phyloP scores from a whole-genome alignment of 2,113 vertebrate genomes.

The Puma concolor region DNA sequence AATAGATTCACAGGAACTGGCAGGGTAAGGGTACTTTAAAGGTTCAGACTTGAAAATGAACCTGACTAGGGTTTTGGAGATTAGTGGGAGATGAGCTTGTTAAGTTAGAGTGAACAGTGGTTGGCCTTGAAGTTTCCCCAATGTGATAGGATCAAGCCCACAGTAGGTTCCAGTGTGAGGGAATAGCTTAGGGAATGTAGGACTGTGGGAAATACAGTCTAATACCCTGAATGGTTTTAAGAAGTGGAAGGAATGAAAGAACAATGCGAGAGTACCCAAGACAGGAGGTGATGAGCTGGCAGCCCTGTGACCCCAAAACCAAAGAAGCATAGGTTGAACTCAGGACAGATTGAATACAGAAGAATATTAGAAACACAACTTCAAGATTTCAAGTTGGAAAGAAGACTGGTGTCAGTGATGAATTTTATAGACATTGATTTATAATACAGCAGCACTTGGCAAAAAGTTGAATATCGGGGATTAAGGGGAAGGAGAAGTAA shows the following conservation, averaged over 20 bases:
- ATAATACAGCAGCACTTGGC: background rate
- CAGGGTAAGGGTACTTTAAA: background rate
- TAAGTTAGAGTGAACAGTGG: background rate
- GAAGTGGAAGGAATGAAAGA: background rate
- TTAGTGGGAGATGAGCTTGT: background rate
- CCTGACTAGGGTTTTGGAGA: background rate
- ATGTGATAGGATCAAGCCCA: background rate
- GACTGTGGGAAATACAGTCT: background rate
- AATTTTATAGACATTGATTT: background rate
- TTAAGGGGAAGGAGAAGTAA: background rate
- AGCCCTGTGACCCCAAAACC: background rate
- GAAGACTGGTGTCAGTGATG: background rate
- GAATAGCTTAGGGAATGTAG: background rate
- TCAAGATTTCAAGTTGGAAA: background rate
- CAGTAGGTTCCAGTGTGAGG: background rate
- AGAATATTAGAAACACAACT: background rate
- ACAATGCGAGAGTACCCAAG: background rate
- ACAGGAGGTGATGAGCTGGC: background rate
- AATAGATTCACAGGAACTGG: background rate
- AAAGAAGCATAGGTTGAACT: background rate
- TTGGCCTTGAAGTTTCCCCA: background rate
- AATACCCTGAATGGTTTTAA: background rate
- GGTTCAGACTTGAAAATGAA: background rate
- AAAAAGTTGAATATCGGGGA: background rate
- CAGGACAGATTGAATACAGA: background rate